Percentiles rank a stretch among this genome's conserved stretches.
Conservation (phyloP, 2,888 invertebrate species). For the Drosophila lutescens region DNA sequence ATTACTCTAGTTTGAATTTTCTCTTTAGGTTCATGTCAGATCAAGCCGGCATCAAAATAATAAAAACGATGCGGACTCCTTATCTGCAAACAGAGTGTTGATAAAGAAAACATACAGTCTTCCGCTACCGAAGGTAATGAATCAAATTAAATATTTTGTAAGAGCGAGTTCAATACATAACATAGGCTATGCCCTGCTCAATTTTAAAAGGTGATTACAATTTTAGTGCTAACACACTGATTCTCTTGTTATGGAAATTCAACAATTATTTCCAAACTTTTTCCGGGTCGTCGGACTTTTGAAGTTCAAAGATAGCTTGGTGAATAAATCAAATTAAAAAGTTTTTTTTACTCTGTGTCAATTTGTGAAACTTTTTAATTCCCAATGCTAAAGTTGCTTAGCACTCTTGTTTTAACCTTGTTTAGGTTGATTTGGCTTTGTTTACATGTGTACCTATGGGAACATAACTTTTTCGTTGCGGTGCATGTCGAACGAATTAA, state of each 20-base stretch:
- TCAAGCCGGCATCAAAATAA: constrained; percentile 71
- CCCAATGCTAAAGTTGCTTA: constrained; percentile 21
- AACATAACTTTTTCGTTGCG: constrained; percentile 18
- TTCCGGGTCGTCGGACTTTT: background rate
- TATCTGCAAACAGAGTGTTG: constrained; percentile 71
- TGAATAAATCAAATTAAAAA: constrained; percentile 33
- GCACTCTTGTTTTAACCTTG: constrained; percentile 13
- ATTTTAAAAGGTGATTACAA: background rate
- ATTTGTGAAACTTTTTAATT: constrained; percentile 28
- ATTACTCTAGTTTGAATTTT: background rate
- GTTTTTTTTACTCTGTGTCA: constrained; percentile 12
- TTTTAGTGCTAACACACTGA: background rate
- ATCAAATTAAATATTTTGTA: too few species aligned
- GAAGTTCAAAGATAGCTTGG: constrained; percentile 1
- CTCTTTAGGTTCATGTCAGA: constrained; percentile 70
- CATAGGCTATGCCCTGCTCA: background rate
- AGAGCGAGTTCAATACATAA: too few species aligned
- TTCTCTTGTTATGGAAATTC: background rate
- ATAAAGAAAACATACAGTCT: constrained; percentile 68
- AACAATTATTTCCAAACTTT: background rate
- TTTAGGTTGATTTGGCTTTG: constrained; percentile 10
- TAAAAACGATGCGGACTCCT: constrained; percentile 65
- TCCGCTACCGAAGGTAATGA: constrained; percentile 67
- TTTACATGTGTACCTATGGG: constrained; percentile 21
- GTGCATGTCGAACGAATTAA: background rate